Conservation (phyloP, 2,888 invertebrate species). For the Epinotia nisella region DNA sequence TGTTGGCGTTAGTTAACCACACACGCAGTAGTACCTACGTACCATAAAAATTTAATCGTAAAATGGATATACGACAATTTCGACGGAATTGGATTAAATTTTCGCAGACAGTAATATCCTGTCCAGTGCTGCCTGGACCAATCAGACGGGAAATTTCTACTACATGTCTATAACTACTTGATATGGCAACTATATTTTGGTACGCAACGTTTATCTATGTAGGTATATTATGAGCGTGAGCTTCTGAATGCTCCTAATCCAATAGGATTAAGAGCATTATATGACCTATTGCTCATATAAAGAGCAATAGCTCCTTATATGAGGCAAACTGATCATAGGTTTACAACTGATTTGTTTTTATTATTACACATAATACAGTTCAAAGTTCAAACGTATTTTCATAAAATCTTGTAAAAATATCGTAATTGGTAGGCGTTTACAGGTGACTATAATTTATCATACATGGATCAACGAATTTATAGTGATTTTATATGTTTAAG, state of each 20-base stretch:
- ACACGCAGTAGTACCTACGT: neutral
- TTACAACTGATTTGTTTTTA: neutral
- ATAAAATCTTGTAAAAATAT: too few relatives aligned
- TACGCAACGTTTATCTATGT: neutral
- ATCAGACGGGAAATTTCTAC: conserved; percentile 58
- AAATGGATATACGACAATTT: neutral
- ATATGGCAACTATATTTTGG: neutral
- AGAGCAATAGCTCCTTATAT: too few relatives aligned
- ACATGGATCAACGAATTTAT: neutral
- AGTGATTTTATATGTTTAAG: neutral
- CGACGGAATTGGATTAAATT: conserved; percentile 25
- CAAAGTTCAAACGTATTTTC: too few relatives aligned
- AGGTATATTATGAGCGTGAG: too few relatives aligned
- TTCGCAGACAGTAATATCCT: conserved; percentile 70
- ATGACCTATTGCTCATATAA: too few relatives aligned
- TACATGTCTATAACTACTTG: conserved; percentile 47
- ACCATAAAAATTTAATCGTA: neutral
- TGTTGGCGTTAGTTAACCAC: neutral
- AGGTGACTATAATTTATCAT: neutral
- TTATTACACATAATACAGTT: neutral
- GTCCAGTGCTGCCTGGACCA: conserved; percentile 55
- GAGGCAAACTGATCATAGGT: too few relatives aligned
- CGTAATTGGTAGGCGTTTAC: too few relatives aligned
- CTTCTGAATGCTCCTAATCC: too few relatives aligned
- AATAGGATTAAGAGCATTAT: too few relatives aligned